phyloP scores from a whole-genome alignment of 2,888 invertebrate species.

The Ophraella communa region DNA sequence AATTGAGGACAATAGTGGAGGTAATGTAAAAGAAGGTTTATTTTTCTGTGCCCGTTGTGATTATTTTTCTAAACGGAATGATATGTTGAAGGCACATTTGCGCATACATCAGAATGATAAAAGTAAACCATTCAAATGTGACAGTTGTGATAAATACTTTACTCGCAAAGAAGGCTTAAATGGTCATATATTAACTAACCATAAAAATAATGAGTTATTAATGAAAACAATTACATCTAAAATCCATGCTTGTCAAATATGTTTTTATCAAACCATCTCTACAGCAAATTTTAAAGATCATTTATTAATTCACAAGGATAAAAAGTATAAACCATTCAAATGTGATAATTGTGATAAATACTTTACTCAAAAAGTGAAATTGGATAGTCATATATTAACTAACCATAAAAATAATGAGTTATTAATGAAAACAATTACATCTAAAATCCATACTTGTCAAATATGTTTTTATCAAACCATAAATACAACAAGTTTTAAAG shows the following conservation, averaged over 20 bases:
- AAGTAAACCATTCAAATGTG: constrained; percentile 20
- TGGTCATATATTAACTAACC: constrained; percentile 27
- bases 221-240: constrained; percentile 16
- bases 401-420: constrained; percentile 19
- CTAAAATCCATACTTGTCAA: constrained; percentile 21
- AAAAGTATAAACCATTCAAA: not conserved
- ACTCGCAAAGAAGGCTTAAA: constrained; percentile 25
- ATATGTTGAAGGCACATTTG: not conserved
- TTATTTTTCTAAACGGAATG: not conserved
- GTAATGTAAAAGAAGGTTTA: not conserved
- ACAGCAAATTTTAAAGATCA: constrained; percentile 6
- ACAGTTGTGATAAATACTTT: constrained; percentile 22
- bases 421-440: constrained; percentile 14
- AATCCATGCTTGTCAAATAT: constrained; percentile 21
- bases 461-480: constrained; percentile 18
- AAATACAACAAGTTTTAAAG: not conserved
- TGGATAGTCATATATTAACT: constrained; percentile 30
- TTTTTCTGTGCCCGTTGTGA: constrained; percentile 1
- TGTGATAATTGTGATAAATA: constrained; percentile 26
- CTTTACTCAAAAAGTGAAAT: constrained; percentile 19
- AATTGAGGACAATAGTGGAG: not conserved
- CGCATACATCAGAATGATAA: constrained; percentile 2
- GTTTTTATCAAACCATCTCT: constrained; percentile 6
- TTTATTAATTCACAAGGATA: constrained; percentile 13
- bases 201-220: constrained; percentile 13